phyloP scores from a whole-genome alignment of 2,113 vertebrate genomes.

The Lycocorax pyrrhopterus region DNA sequence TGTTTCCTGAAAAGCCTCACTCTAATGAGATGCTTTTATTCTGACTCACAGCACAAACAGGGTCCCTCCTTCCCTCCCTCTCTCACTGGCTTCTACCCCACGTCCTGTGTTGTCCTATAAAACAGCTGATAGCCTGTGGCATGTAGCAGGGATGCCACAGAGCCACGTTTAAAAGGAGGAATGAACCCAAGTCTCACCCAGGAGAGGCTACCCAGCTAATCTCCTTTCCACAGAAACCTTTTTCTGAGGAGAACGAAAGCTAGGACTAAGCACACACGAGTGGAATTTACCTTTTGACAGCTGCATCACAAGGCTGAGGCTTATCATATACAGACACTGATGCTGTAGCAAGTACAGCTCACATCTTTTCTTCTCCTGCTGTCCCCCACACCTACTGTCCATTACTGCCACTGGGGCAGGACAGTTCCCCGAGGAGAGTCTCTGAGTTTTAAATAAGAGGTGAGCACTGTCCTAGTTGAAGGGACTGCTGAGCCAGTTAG shows the following conservation, averaged over 20 bases:
- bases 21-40: neutral
- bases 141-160: neutral
- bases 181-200: neutral
- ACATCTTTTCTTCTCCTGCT: neutral
- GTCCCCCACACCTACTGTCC: neutral
- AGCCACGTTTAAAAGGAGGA: neutral
- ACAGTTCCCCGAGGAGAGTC: neutral
- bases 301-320: neutral
- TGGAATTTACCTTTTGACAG: neutral
- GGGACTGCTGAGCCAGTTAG: neutral
- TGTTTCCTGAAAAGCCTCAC: neutral
- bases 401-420: neutral
- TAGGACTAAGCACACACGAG: neutral
- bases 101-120: neutral
- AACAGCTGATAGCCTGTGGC: neutral
- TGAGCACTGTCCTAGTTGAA: neutral
- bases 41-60: neutral
- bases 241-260: neutral
- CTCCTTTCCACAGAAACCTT: neutral
- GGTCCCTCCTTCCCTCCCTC: neutral
- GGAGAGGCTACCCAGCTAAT: neutral
- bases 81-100: neutral
- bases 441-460: neutral
- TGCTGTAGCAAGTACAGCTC: neutral
- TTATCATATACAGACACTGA: neutral